phyloP scores from a whole-genome alignment of 1,140 invertebrate species.

The Asbolus verrucosus region DNA sequence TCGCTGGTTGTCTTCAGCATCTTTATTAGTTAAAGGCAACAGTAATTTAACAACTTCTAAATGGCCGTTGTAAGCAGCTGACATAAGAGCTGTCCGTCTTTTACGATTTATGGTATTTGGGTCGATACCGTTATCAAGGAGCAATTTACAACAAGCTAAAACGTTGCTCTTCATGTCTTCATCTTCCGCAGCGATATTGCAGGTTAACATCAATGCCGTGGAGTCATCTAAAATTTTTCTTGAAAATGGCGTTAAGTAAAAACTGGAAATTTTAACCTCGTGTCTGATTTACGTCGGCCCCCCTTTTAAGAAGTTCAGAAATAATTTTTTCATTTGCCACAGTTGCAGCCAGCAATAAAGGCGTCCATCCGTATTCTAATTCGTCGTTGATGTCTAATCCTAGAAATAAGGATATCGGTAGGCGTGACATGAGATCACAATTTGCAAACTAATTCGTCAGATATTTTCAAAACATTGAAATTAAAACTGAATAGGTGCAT shows the following conservation, averaged over 20 bases:
- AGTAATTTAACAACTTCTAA: constrained; percentile 63
- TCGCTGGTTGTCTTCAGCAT: constrained; percentile 66
- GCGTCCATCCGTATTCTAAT: constrained; percentile 57
- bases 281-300: constrained; percentile 56
- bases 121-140: constrained; percentile 58
- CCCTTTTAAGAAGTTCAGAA: constrained; percentile 51
- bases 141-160: constrained; percentile 5
- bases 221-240: constrained; percentile 18
- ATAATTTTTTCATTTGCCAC: constrained; percentile 54
- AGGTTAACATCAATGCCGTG: constrained; percentile 58
- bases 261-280: constrained; percentile 55
- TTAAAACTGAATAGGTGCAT: too few species aligned
- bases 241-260: constrained; percentile 2
- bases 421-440: too few species aligned
- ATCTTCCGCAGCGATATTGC: too few species aligned
- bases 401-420: constrained; percentile 25
- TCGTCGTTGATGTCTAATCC: constrained; percentile 54
- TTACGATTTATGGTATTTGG: constrained; percentile 64
- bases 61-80: constrained; percentile 65
- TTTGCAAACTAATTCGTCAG: too few species aligned
- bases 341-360: constrained; percentile 56
- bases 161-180: background rate
- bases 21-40: constrained; percentile 61
- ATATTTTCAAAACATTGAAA: too few species aligned
- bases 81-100: constrained; percentile 67